phyloP scores from a whole-genome alignment of 2,888 invertebrate species.

The Synanthedon andrenaeformis region DNA sequence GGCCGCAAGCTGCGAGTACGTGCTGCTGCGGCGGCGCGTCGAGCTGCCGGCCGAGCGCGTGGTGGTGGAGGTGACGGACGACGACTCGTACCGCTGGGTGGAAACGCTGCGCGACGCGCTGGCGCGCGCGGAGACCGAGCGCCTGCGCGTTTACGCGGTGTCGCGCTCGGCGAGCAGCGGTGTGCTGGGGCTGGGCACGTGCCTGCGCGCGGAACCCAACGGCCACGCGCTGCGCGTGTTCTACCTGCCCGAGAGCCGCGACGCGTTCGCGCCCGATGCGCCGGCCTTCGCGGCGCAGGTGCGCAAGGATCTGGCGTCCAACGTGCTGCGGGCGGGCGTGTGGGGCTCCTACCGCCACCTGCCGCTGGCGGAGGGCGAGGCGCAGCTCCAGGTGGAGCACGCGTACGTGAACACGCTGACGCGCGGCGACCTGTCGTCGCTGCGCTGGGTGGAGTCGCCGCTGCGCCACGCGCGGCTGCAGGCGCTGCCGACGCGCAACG shows the following conservation, averaged over 20 bases:
- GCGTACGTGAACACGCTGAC: slow-evolving; percentile 94
- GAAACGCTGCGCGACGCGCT: slow-evolving; percentile 82
- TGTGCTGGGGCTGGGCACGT: slow-evolving; percentile 89
- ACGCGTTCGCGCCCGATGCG: slow-evolving; percentile 70
- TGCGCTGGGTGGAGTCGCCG: slow-evolving; percentile 91
- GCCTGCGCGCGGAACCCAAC: slow-evolving; percentile 89
- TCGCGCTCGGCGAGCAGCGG: slow-evolving; percentile 80
- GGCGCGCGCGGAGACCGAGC: slow-evolving; percentile 72
- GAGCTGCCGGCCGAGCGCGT: slow-evolving; percentile 37
- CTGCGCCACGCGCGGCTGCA: slow-evolving; percentile 60
- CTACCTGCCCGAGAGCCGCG: slow-evolving; percentile 75
- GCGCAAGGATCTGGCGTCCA: slow-evolving; percentile 84
- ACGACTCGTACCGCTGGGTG: slow-evolving; percentile 80
- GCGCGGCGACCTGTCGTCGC: slow-evolving; percentile 92
- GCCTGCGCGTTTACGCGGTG: slow-evolving; percentile 75
- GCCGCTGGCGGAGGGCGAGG: slow-evolving; percentile 63
- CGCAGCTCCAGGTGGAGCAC: slow-evolving; percentile 80
- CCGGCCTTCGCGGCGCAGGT: slow-evolving; percentile 74
- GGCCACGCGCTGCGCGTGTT: slow-evolving; percentile 81
- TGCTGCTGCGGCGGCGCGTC: slow-evolving; percentile 74
- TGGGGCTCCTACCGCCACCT: slow-evolving; percentile 94
- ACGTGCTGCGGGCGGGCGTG: slow-evolving; percentile 82
- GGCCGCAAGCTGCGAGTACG: slow-evolving; percentile 73
- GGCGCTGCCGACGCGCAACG: slow-evolving; percentile 53
- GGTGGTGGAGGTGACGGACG: slow-evolving; percentile 77